phyloP scores from a whole-genome alignment of 2,113 vertebrate genomes.

The Peromyscus polionotus region DNA sequence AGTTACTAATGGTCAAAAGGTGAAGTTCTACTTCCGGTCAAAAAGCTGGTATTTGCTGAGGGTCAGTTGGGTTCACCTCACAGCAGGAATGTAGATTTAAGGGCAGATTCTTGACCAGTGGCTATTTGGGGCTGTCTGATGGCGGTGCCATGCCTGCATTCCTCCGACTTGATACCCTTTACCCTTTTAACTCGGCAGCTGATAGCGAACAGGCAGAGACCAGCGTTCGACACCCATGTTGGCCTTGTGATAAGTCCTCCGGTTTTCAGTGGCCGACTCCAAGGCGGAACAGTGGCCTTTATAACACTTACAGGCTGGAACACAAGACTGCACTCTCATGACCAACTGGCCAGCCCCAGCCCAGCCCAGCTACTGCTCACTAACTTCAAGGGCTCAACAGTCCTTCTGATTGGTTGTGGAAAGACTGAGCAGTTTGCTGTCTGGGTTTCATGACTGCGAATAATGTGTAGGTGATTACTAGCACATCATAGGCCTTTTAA shows the following conservation, averaged over 20 bases:
- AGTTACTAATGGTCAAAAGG: not conserved
- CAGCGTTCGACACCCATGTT: not conserved
- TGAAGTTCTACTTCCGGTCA: not conserved
- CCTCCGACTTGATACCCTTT: not conserved
- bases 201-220: not conserved
- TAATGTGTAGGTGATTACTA: not conserved
- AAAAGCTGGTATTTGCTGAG: not conserved
- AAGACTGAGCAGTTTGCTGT: not conserved
- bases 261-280: not conserved
- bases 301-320: accelerated
- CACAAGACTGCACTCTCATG: not conserved
- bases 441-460: not conserved
- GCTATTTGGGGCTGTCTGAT: not conserved
- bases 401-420: not conserved
- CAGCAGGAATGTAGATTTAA: not conserved
- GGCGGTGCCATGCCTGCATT: not conserved
- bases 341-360: not conserved
- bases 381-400: not conserved
- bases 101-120: not conserved
- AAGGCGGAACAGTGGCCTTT: not conserved
- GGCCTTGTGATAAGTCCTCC: not conserved
- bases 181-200: not conserved
- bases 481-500: not conserved
- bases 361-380: not conserved
- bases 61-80: not conserved